These are phyloP conservation scores for Agrilus biguttatus DNA, from an alignment of 2,888 invertebrate genomes.

Conservation along the genomic window DNA sequence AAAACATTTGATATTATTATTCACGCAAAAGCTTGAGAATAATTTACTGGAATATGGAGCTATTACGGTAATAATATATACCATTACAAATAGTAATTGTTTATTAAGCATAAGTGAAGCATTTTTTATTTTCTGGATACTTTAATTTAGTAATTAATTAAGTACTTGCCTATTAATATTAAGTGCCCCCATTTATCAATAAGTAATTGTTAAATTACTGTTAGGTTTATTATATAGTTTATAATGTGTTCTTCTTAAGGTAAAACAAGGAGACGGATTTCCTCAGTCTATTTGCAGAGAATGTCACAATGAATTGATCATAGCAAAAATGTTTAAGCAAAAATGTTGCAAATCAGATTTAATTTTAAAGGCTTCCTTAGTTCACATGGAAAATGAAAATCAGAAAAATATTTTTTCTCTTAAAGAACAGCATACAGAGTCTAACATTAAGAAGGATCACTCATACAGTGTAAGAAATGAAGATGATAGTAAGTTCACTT, in stretches of 20 bases:
- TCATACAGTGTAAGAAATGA: background rate
- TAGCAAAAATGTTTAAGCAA: slow-evolving; percentile 15
- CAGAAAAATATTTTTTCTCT: background rate
- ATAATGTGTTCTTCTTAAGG: slow-evolving; percentile 12
- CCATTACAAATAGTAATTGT: too few species aligned
- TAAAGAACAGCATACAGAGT: background rate
- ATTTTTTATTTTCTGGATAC: too few species aligned
- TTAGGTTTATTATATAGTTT: too few species aligned
- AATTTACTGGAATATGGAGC: too few species aligned
- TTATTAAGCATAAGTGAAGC: too few species aligned
- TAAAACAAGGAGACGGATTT: slow-evolving; percentile 19
- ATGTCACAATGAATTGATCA: slow-evolving; percentile 15
- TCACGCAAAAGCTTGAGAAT: too few species aligned
- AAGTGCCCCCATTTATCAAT: too few species aligned
- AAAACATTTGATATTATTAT: background rate
- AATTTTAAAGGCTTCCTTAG: slow-evolving; percentile 5
- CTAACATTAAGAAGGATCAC: slow-evolving; percentile 1
- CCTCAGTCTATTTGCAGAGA: slow-evolving; percentile 17
- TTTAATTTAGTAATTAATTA: too few species aligned
- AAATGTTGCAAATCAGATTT: slow-evolving; percentile 16
- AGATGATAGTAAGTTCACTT: background rate
- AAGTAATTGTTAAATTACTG: too few species aligned
- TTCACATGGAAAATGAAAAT: slow-evolving; percentile 1
- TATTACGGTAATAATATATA: too few species aligned
- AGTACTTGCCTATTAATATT: too few species aligned